These are phyloP conservation scores for Lucinisca nassula DNA, from an alignment of 2,888 invertebrate species.

Conservation along the genomic window DNA sequence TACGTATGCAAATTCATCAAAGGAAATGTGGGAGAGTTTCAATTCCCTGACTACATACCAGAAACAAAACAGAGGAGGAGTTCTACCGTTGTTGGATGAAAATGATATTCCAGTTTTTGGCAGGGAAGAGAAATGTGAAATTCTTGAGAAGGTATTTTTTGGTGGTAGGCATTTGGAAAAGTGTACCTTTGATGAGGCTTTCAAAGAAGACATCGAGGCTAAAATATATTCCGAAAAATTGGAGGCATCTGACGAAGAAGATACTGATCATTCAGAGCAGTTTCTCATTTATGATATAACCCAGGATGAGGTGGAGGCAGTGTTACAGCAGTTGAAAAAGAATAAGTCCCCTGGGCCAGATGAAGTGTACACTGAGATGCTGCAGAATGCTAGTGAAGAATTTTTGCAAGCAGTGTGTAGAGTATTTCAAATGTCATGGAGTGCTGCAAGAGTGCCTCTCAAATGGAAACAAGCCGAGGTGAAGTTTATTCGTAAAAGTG, in stretches of 20 bases:
- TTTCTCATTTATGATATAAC: background rate
- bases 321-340: background rate
- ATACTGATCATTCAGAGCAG: background rate
- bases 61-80: background rate
- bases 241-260: background rate
- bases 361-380: background rate
- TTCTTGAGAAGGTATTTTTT: constrained; percentile 23
- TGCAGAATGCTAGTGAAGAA: constrained; percentile 21
- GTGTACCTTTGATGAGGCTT: background rate
- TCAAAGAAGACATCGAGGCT: background rate
- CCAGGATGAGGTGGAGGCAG: background rate
- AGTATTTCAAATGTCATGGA: constrained; percentile 16
- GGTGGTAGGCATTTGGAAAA: background rate
- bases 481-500: too few relatives aligned
- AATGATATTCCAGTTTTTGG: background rate
- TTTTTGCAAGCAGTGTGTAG: background rate
- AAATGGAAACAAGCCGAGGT: too few relatives aligned
- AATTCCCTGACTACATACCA: constrained; percentile 20
- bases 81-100: constrained; percentile 5
- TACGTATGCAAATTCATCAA: background rate
- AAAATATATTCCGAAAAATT: background rate
- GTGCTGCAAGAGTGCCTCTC: too few relatives aligned
- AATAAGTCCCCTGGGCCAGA: background rate
- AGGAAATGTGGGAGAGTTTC: constrained; percentile 23
- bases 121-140: constrained; percentile 7